Conservation (phyloP, 2,797 vertebrate genomes). For the Stomatorhinus walkeri region DNA sequence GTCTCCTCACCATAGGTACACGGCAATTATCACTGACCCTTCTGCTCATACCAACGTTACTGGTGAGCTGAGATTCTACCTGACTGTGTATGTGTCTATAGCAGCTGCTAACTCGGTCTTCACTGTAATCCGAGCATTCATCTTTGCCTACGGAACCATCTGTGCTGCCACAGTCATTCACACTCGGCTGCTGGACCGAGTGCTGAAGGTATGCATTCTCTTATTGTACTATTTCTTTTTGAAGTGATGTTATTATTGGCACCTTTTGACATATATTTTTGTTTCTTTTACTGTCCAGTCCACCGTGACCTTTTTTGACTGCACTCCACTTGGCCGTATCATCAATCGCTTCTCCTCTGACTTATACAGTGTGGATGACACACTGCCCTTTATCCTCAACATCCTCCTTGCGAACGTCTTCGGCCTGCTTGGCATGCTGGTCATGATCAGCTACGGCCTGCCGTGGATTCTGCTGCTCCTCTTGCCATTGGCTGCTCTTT, state of each 20-base stretch:
- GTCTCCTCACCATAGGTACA: constrained; percentile 38
- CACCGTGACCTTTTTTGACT: constrained; percentile 82
- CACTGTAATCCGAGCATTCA: constrained; percentile 74
- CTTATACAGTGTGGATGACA: constrained; percentile 80
- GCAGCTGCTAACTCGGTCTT: constrained; percentile 78
- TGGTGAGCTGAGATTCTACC: constrained; percentile 73
- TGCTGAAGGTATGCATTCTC: constrained; percentile 66
- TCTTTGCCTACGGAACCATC: constrained; percentile 80
- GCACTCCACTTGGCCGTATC: constrained; percentile 76
- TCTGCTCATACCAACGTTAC: constrained; percentile 46
- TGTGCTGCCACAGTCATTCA: constrained; percentile 73
- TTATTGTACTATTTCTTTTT: neutral
- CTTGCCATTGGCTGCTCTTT: constrained; percentile 68
- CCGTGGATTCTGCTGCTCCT: constrained; percentile 80
- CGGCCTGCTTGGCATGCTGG: constrained; percentile 73
- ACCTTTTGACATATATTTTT: neutral
- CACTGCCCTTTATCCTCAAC: constrained; percentile 85
- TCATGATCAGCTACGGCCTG: constrained; percentile 76
- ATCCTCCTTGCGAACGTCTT: constrained; percentile 78
- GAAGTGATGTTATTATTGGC: neutral
- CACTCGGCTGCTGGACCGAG: constrained; percentile 62
- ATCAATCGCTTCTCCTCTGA: constrained; percentile 94
- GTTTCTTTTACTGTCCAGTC: constrained; percentile 55
- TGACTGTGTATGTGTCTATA: constrained; percentile 75
- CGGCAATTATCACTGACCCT: constrained; percentile 11